These are phyloP conservation scores for Ochotona princeps DNA, from an alignment of 2,113 vertebrate genomes.

Conservation along the genomic window DNA sequence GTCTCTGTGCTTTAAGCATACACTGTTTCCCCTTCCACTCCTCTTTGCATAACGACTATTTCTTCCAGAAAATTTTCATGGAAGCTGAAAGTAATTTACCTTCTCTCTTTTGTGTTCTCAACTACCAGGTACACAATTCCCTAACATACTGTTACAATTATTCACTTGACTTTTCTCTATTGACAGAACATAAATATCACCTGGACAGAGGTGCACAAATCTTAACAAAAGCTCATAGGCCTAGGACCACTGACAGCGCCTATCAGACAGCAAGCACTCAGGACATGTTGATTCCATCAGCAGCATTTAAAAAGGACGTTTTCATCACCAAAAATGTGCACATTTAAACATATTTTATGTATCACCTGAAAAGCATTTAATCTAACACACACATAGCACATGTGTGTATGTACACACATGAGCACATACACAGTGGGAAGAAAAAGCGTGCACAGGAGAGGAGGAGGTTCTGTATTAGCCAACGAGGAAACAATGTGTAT, in stretches of 20 bases:
- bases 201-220: neutral
- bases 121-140: neutral
- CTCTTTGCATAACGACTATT: neutral
- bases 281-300: neutral
- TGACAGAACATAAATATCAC: neutral
- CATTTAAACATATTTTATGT: neutral
- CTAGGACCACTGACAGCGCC: neutral
- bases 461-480: neutral
- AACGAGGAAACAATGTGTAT: neutral
- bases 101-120: neutral
- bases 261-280: neutral
- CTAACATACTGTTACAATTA: neutral
- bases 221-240: neutral
- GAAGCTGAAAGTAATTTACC: neutral
- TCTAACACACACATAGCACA: neutral
- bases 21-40: neutral
- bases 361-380: neutral
- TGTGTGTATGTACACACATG: neutral
- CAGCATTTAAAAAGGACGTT: neutral
- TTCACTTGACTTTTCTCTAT: neutral
- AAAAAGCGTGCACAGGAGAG: neutral
- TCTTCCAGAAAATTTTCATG: neutral
- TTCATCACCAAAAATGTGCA: neutral
- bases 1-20: neutral
- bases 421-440: neutral